phyloP scores from a whole-genome alignment of 2,888 invertebrate species.

The Lasiommata megera region DNA sequence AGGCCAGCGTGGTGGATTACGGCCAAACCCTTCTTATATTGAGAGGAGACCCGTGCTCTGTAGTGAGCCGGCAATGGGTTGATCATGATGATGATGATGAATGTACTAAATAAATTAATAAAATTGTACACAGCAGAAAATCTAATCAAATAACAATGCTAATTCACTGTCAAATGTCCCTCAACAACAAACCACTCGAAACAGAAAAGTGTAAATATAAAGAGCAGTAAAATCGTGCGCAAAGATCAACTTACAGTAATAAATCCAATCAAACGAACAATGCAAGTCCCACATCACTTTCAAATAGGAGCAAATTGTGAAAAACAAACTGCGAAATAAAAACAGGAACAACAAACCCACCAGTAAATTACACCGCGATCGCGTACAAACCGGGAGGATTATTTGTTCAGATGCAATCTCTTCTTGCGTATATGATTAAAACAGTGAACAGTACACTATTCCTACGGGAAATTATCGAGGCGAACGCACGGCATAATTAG shows the following conservation, averaged over 20 bases:
- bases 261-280: conserved; percentile 27
- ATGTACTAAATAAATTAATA: neutral
- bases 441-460: conserved; percentile 66
- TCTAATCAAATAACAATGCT: conserved; percentile 12
- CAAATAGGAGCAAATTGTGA: conserved; percentile 38
- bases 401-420: conserved; percentile 78
- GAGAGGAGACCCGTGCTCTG: no score
- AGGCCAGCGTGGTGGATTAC: no score
- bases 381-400: conserved; percentile 52
- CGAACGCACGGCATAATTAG: conserved; percentile 79
- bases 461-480: conserved; percentile 76
- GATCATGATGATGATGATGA: no score
- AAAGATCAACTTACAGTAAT: conserved; percentile 22
- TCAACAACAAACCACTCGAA: conserved; percentile 6
- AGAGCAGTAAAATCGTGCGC: neutral
- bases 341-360: conserved; percentile 58
- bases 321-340: conserved; percentile 58
- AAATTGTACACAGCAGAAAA: neutral
- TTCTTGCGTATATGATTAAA: conserved; percentile 77
- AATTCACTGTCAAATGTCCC: conserved; percentile 26
- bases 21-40: no score
- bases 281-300: conserved; percentile 27
- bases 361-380: conserved; percentile 70
- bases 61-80: no score
- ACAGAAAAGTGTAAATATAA: neutral